Base-by-base conservation (phyloP, 2,113 vertebrate genomes). In the Phyllostomus hastatus region DNA sequence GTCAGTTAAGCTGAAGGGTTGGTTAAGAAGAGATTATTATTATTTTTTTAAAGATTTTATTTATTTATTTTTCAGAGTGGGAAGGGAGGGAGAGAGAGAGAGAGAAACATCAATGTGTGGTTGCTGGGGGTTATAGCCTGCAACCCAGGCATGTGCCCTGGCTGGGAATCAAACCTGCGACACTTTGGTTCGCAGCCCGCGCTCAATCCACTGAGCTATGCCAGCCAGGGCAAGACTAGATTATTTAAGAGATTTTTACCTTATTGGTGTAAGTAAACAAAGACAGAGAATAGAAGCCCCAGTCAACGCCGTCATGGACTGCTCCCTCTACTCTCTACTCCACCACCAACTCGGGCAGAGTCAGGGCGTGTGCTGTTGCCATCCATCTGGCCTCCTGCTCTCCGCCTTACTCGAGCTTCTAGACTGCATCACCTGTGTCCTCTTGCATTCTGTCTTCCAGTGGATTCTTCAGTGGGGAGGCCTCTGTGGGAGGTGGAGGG, bases 331-430 rank as follows among this genome's bases (percentile, higher is more conserved):
- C 10, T 43, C 16, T 78, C 35, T 41, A 7, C 4, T 87, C 10
- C 61, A 28, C 0, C 5, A 6, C 5, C 38, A 20, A 81, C n/a
- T 0, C 33, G 35, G 33, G 20, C 17, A 50, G 11, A 50, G 17
- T 14, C 11, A 43, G 46, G 38, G 6, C 0, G 0, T 66, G 7
- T 19, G 16, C 43, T 87, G 20, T 5, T 33, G 10, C 12, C 10
- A 19, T 17, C n/a, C 43, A 9, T 10, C 50, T 41, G 33, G 26
- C 6, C 28, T 46, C 28, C 54, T 20, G 3, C 10, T 57, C 33
- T 48, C 33, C 33, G 26, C 57, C 66, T 16, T 11, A 19, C 6
- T 72, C 2, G 66, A 12, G 33, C 38, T 72, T 72, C 10, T 24
- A 61, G 50, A 66, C 35, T 64, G 38, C 22, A 33, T 35, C 54